A percentile compares a stretch with the other conserved stretches of the same genome.
These are phyloP conservation scores for Dendrocincla fuliginosa DNA, from an alignment of 2,797 vertebrate species.

Conservation along the genomic window DNA sequence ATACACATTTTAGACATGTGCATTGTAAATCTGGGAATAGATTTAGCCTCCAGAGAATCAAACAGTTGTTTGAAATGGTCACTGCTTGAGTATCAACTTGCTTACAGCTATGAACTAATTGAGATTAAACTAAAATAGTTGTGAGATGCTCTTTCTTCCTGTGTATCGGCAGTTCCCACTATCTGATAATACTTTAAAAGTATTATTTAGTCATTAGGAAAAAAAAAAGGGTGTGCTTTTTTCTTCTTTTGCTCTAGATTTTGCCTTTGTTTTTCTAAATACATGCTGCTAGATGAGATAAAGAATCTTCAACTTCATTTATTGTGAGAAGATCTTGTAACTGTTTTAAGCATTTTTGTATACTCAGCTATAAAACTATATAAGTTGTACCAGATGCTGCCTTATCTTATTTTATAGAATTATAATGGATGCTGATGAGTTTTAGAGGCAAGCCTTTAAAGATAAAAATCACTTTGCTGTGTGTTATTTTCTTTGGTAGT, in stretches of 20 bases:
- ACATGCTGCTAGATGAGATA: not conserved
- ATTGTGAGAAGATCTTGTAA: not conserved
- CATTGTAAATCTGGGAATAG: not conserved
- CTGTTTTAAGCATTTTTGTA: slow-evolving; percentile 20
- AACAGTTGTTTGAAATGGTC: slow-evolving; percentile 42
- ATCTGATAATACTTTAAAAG: not conserved
- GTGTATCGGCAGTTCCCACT: not conserved
- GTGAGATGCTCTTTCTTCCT: slow-evolving; percentile 3
- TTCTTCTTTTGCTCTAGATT: not conserved
- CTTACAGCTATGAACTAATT: slow-evolving; percentile 39
- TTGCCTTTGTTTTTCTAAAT: slow-evolving; percentile 18
- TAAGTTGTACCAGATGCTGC: slow-evolving; percentile 31
- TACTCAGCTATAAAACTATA: slow-evolving; percentile 44
- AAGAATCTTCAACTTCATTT: slow-evolving; percentile 9
- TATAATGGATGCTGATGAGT: slow-evolving; percentile 30
- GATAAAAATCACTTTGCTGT: not conserved
- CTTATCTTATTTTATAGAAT: slow-evolving; percentile 53
- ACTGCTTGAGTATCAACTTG: slow-evolving; percentile 22
- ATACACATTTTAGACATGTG: not conserved
- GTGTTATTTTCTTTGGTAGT: not conserved
- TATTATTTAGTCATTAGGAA: slow-evolving; percentile 13
- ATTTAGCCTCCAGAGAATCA: slow-evolving; percentile 19
- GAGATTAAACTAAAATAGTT: slow-evolving; percentile 32
- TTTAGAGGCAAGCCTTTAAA: slow-evolving; percentile 11
- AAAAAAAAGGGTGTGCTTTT: not conserved